Conservation (phyloP, 1,140 invertebrate genomes). For the Drosophila gunungcola region DNA sequence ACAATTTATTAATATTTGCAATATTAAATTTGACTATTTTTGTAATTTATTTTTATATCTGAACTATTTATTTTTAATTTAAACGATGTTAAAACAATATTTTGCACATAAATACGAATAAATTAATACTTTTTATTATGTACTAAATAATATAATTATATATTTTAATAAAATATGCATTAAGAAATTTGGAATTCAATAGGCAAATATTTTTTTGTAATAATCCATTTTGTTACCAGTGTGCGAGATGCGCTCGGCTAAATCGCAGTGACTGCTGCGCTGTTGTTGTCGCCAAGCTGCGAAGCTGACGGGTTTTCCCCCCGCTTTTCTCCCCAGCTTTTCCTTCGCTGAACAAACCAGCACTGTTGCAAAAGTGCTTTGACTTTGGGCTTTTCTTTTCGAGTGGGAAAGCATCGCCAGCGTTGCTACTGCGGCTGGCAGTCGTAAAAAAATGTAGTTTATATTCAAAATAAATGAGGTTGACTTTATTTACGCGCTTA, state of each 20-base stretch:
- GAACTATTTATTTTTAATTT: too few relatives aligned
- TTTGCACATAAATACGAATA: too few relatives aligned
- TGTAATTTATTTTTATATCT: too few relatives aligned
- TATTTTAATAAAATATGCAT: too few relatives aligned
- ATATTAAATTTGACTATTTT: too few relatives aligned
- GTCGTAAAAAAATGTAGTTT: constrained; percentile 83
- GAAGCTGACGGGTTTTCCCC: constrained; percentile 10
- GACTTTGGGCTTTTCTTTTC: constrained; percentile 57
- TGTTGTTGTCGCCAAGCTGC: constrained; percentile 40
- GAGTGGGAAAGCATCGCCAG: constrained; percentile 25
- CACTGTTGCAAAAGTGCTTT: constrained; percentile 71
- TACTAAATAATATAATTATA: too few relatives aligned
- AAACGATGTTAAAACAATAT: too few relatives aligned
- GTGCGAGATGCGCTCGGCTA: constrained; percentile 6
- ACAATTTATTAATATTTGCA: too few relatives aligned
- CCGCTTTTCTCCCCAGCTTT: constrained; percentile 12
- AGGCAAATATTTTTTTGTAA: too few relatives aligned
- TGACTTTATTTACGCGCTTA: constrained; percentile 83
- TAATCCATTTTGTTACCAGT: background rate
- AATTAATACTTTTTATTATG: too few relatives aligned
- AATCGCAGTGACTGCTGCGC: constrained; percentile 8
- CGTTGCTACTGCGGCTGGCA: constrained; percentile 52
- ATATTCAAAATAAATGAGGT: constrained; percentile 83
- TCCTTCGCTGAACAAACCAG: constrained; percentile 14
- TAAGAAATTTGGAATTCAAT: too few relatives aligned